Conservation (phyloP, 2,888 invertebrate genomes). For the Nemotelus pantherinus region DNA sequence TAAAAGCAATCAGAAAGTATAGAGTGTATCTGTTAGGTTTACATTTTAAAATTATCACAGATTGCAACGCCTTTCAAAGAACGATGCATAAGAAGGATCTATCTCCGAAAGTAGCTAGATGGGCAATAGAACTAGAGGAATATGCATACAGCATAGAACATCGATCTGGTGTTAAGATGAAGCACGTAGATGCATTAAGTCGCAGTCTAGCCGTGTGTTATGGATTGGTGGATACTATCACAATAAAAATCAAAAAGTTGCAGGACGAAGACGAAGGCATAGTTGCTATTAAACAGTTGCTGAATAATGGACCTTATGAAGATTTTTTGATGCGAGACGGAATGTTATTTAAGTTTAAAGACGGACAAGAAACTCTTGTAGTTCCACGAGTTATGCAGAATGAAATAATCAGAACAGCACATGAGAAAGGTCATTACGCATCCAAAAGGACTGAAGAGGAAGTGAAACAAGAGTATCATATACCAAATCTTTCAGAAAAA, state of each 20-base stretch:
- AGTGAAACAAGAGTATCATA: slow-evolving; percentile 48
- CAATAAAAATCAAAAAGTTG: too few species aligned
- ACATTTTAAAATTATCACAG: slow-evolving; percentile 57
- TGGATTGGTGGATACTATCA: too few species aligned
- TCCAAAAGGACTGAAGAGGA: slow-evolving; percentile 52
- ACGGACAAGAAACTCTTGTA: too few species aligned
- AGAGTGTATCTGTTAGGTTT: slow-evolving; percentile 55
- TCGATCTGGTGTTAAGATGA: not conserved
- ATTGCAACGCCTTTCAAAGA: slow-evolving; percentile 56
- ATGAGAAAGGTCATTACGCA: slow-evolving; percentile 58
- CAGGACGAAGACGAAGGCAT: too few species aligned
- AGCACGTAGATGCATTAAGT: not conserved
- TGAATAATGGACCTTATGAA: too few species aligned
- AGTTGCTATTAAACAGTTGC: too few species aligned
- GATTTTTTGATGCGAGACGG: not conserved
- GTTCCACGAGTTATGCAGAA: slow-evolving; percentile 57
- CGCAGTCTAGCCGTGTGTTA: not conserved
- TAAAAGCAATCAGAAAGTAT: slow-evolving; percentile 58
- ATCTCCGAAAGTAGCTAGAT: slow-evolving; percentile 54
- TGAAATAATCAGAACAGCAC: slow-evolving; percentile 44
- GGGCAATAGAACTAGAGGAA: slow-evolving; percentile 41
- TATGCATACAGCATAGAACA: too few species aligned
- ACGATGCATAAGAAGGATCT: slow-evolving; percentile 57
- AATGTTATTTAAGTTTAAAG: not conserved
- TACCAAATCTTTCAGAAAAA: not conserved